Evolutionary conservation across 2,888 invertebrate genomes (phyloP), one percentile per base, ranked within the genome.

Genomic region (Sinotaia quadrata): DNA sequence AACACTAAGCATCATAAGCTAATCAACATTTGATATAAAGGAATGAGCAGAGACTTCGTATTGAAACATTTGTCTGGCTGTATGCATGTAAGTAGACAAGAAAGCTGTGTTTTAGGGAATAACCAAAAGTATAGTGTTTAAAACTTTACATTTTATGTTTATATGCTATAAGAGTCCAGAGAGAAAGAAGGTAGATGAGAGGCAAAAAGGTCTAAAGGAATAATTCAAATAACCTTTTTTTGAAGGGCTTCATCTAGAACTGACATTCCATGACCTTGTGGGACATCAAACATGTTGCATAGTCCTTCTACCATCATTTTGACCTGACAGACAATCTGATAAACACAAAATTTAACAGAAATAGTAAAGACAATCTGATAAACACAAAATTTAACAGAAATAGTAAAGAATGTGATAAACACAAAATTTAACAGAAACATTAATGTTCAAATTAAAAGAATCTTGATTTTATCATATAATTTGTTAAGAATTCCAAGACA

Each of bases 261-360:
- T 37, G 94, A 94, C 85, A 98, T 92, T 87, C 98, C 97, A 78
- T 94, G 93, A 68, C 98, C 98, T 88, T 95, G 93, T 71, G 95
- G 94, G 79, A 98, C 92, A 84, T 94, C 94, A 89, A 97, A 96
- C 87, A 95, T 90, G 88, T 94, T 92, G 91, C 98, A 98, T 86
- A 98, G 91, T 90, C 97, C 95, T 88, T 94, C 92, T 84, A 98
- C 90, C 83, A 99, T 91, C 88, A 97, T 94, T 88, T 94, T 94
- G 78, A 96, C 94, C 92, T 96, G 92, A 71, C 89, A 89, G 70
- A 91, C 84, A 72, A 91, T 89, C 90, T 91, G 78, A n/a, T 80
- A 78, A 71, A 58, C 5, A 33, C 41, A 47, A 33, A 24, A 2
- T 31, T 4, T 21, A 37, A 31, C 33, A 29, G n/a, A n/a, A n/a